Base-by-base conservation (phyloP, 2,113 vertebrate genomes). In the Ciconia boyciana region DNA sequence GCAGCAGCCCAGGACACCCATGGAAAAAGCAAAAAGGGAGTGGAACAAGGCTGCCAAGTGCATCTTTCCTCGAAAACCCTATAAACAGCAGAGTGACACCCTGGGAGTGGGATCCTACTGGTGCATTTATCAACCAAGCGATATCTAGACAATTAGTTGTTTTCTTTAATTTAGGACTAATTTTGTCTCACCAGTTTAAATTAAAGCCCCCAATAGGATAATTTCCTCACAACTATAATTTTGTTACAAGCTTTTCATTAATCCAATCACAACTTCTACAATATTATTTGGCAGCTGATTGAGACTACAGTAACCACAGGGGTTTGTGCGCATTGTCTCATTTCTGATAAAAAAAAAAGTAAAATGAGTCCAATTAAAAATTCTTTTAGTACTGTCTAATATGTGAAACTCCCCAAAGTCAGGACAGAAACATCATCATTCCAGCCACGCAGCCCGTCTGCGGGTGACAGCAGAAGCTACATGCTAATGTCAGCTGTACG, bases 241-340 rank as follows among this genome's bases (percentile, higher is more conserved):
- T 97, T 97, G 91, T 96, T 97, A 97, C 93, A 97, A 96, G 96
- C 76, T 98, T 98, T 98, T 98, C 97, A 98, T 97, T 98, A 98
- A 97, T 98, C 94, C 96, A 97, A 89, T 97, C 91, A 96, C 87
- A 97, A 97, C 83, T 97, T 96, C 91, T 89, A 48, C 94, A 96
- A 97, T 95, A 90, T 96, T 97, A 93, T 97, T 97, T 97, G 97
- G 96, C 96, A 92, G 94, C 83, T 96, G 96, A 97, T 88, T 75
- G 96, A 98, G 93, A 87, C 96, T 96, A 79, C 51, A 84, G 94
- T 72, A 98, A 93, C 93, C 92, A 90, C 93, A 93, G 96, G 97
- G 95, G 92, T 97, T 92, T 76, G 8, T 6, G 36, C 4, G 29
- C 55, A 96, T 96, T 98, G 94, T 97, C 96, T 97, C 90, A 51